These are phyloP conservation scores for Heliconius erato DNA, from an alignment of 2,888 invertebrate species.

Conservation along the genomic window DNA sequence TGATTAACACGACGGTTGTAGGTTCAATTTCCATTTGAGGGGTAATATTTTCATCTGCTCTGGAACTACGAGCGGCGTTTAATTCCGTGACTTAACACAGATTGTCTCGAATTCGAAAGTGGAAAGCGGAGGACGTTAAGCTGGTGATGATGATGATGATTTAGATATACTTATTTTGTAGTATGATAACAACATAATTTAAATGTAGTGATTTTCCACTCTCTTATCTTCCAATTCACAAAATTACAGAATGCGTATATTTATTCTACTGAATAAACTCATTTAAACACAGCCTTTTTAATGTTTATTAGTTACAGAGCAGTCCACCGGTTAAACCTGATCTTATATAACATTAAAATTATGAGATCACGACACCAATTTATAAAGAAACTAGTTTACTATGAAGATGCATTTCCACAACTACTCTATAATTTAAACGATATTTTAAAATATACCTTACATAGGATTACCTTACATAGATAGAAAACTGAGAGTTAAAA, in stretches of 20 bases:
- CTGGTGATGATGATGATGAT: no score
- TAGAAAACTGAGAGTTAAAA: constrained; percentile 16
- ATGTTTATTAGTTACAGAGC: background rate
- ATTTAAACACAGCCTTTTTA: background rate
- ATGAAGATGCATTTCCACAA: constrained; percentile 31
- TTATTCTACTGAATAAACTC: background rate
- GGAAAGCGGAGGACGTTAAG: no score
- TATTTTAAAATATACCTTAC: constrained; percentile 1
- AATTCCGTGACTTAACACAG: no score
- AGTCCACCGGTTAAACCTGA: constrained; percentile 2
- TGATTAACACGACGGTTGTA: background rate
- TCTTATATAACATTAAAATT: constrained; percentile 32
- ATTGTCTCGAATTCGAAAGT: no score
- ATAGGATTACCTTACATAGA: no score
- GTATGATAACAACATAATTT: background rate
- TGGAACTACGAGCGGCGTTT: no score
- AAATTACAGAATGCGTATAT: background rate
- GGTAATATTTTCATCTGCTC: background rate
- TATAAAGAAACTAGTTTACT: constrained; percentile 38
- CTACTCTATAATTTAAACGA: background rate
- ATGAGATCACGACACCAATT: constrained; percentile 37
- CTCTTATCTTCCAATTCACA: background rate
- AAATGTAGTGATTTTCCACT: background rate
- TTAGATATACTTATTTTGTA: no score
- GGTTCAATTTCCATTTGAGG: background rate